Evolutionary conservation across 2,888 invertebrate genomes (phyloP).

Genomic region (Lycaena phlaeas): DNA sequence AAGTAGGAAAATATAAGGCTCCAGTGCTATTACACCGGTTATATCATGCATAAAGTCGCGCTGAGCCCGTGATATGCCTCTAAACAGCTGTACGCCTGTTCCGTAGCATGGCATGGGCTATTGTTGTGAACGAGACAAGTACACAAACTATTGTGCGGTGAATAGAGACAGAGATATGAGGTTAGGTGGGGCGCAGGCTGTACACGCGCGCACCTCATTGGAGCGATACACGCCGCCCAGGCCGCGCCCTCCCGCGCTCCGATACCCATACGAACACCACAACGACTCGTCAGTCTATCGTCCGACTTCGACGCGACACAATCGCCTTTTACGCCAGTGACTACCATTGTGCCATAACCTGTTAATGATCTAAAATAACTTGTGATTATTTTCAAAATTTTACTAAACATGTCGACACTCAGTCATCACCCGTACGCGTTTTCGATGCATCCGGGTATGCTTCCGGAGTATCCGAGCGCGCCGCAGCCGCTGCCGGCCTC

Average conservation of each 20-base stretch:
- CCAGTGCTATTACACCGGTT: constrained; percentile 39
- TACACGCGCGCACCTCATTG: constrained; percentile 41
- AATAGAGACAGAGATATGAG: constrained; percentile 30
- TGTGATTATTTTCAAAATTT: constrained; percentile 29
- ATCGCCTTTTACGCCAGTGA: constrained; percentile 45
- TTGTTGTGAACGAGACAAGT: constrained; percentile 39
- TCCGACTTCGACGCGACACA: constrained; percentile 61
- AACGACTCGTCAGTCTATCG: constrained; percentile 56
- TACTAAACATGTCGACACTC: constrained; percentile 54
- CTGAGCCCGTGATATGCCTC: constrained; percentile 44
- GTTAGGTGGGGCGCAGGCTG: constrained; percentile 57
- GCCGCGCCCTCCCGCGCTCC: constrained; percentile 48
- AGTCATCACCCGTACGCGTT: constrained; percentile 71
- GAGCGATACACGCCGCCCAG: constrained; percentile 37
- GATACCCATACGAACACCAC: constrained; percentile 40
- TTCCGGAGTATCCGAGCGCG: constrained; percentile 55
- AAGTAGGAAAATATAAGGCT: constrained; percentile 24
- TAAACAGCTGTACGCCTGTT: constrained; percentile 58
- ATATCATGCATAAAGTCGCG: constrained; percentile 45
- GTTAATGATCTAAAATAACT: constrained; percentile 45
- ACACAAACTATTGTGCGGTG: constrained; percentile 25
- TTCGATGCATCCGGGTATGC: constrained; percentile 64
- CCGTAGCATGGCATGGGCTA: constrained; percentile 39
- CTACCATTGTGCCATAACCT: constrained; percentile 58
- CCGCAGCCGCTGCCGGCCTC: constrained; percentile 60